Conservation (phyloP, 2,797 vertebrate genomes). For the Pogoniulus pusillus region DNA sequence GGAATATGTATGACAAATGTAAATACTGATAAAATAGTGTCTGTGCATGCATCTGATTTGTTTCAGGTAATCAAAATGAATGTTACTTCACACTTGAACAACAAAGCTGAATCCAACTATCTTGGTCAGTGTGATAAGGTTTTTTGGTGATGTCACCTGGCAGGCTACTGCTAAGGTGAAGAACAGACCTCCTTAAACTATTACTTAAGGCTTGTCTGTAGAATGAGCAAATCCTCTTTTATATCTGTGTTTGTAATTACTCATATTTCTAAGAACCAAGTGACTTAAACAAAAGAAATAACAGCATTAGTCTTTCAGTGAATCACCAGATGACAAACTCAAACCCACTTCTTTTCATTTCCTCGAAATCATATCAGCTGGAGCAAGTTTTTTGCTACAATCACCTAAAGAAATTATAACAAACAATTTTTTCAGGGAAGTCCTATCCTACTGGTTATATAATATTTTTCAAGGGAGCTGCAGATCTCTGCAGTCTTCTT, state of each 20-base stretch:
- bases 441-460: background rate
- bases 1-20: background rate
- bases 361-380: background rate
- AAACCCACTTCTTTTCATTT: background rate
- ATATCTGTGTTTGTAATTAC: background rate
- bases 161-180: background rate
- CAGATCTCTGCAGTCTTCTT: background rate
- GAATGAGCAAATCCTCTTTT: background rate
- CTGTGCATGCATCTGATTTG: background rate
- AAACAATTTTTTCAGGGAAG: background rate
- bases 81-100: background rate
- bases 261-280: background rate
- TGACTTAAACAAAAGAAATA: background rate
- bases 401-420: background rate
- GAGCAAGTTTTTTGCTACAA: background rate
- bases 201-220: background rate
- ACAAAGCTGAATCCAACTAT: background rate
- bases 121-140: background rate
- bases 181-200: background rate
- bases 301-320: background rate
- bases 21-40: background rate
- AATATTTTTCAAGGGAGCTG: background rate
- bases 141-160: background rate
- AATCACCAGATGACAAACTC: background rate
- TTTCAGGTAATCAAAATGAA: background rate